Evolutionary conservation across 2,797 vertebrate genomes (phyloP).

Genomic region (Pipistrellus nathusii): DNA sequence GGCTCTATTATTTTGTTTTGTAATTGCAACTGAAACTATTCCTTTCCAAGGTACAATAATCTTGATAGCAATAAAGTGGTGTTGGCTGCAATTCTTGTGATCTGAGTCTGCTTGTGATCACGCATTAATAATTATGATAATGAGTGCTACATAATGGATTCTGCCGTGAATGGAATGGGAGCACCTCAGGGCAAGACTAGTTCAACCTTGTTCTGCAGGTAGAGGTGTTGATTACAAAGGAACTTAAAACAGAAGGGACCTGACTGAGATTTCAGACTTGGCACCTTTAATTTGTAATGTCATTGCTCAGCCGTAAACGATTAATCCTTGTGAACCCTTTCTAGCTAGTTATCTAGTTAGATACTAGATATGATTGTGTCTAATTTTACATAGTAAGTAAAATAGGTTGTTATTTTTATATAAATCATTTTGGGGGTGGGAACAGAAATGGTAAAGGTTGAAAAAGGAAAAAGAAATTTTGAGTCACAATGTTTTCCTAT

Average conservation of each 20-base stretch:
- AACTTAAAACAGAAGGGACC: neutral
- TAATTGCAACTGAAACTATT: neutral
- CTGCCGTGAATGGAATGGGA: neutral
- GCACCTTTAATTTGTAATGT: neutral
- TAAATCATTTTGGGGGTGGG: neutral
- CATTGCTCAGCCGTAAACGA: constrained; percentile 17
- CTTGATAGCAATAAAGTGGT: neutral
- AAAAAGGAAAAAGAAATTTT: neutral
- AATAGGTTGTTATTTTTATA: neutral
- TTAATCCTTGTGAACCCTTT: neutral
- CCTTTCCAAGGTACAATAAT: neutral
- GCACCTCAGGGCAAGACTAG: neutral
- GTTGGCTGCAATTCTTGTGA: neutral
- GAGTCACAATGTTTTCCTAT: neutral
- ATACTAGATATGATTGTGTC: neutral
- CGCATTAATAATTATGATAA: constrained; percentile 40
- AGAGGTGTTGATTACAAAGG: neutral
- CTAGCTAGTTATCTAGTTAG: neutral
- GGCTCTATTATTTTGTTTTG: neutral
- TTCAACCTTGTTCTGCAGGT: neutral
- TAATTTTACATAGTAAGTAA: constrained; percentile 10
- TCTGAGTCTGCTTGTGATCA: neutral
- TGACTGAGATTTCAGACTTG: neutral
- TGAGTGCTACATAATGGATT: neutral
- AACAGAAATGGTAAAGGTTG: neutral